Conservation (phyloP, 2,888 invertebrate species). For the Hypolimnas misippus region DNA sequence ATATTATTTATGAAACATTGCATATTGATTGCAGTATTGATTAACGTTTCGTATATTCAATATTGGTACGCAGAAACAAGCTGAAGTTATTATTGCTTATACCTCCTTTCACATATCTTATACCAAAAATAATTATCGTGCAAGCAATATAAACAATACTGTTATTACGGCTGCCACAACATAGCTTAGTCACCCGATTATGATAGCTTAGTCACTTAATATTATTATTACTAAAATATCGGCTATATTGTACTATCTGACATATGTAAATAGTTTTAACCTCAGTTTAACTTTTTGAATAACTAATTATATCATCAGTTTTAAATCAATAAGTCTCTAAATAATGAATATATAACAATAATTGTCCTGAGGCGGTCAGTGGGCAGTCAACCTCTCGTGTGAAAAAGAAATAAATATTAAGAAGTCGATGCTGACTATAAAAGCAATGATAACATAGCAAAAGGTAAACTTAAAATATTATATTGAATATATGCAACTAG, state of each 20-base stretch:
- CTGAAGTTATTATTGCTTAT: constrained; percentile 11
- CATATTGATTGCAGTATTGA: constrained; percentile 58
- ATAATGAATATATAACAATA: no score
- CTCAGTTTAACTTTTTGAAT: not conserved
- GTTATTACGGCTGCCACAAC: constrained; percentile 3
- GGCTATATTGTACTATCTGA: not conserved
- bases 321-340: no score
- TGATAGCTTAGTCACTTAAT: not conserved
- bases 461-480: not conserved
- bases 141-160: constrained; percentile 6
- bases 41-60: constrained; percentile 8
- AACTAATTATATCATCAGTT: constrained; percentile 5
- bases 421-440: constrained; percentile 3
- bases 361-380: constrained; percentile 10
- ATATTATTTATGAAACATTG: constrained; percentile 67
- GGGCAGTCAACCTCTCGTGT: constrained; percentile 20
- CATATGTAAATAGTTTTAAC: not conserved
- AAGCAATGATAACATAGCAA: constrained; percentile 8
- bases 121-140: constrained; percentile 10
- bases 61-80: not conserved
- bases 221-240: not conserved
- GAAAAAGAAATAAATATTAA: constrained; percentile 19
- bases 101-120: constrained; percentile 7
- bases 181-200: constrained; percentile 9
- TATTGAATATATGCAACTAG: no score